Base-by-base conservation (phyloP, 2,797 vertebrate species). In the Neosilurus hyrtlii region DNA sequence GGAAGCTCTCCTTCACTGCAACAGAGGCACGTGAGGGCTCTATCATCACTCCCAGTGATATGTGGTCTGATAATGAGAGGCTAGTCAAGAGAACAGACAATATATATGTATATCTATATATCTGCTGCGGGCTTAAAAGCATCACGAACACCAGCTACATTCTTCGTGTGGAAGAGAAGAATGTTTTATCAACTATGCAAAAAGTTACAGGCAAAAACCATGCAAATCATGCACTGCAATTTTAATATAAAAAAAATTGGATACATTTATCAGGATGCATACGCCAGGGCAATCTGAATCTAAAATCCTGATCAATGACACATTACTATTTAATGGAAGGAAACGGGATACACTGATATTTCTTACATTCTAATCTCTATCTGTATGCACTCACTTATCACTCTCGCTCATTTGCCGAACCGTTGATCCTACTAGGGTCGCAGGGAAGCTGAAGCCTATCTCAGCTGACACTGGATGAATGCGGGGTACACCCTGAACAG, bases 11-110 rank as follows among this genome's bases (percentile, higher is more conserved):
- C 70, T 63, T 74, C 70, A 82, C 76, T 84, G 82, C 79, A 67
- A n/a, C 76, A 68, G 62, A 15, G 77, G 68, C 77, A 83, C 37
- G n/a, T 75, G 63, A 80, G 74, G 66, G 62, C 79, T 63, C 63
- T 81, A 56, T 80, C 83, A 72, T 80, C 78, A 74, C 75, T 84
- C 71, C 73, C 73, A 72, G 66, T 86, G 82, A 85, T 84, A 82
- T 71, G 74, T 66, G 79, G 83, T 12, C 81, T 63, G 84, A 76
- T 83, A 83, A 84, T 79, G 56, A 82, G 63, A 83, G 84, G 78
- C 14, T 84, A 74, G 56, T 79, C 22, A 4, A 56, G 65, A 57
- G 63, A 35, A 56, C 79, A 80, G 54, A 24, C 66, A 26, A 37
- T 16, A 65, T 43, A 43, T 43, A 43, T 43, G 43, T 43, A 43